phyloP scores from a whole-genome alignment of 2,113 vertebrate genomes.

The Nestor notabilis region DNA sequence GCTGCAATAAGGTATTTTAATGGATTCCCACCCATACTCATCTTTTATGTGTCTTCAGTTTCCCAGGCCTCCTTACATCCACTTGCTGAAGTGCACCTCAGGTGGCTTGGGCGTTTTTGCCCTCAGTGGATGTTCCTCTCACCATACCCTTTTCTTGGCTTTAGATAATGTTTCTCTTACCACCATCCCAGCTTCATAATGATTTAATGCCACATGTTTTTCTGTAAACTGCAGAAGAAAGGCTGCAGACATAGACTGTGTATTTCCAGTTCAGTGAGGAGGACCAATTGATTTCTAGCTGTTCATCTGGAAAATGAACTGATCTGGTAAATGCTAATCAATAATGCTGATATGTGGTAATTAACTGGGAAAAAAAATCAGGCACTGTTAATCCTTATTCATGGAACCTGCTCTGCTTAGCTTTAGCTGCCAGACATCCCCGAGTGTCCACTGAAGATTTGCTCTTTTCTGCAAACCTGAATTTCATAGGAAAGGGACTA shows the following conservation, averaged over 20 bases:
- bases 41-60: fast-evolving
- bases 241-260: not conserved
- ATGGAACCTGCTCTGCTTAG: not conserved
- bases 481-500: not conserved
- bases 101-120: not conserved
- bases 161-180: not conserved
- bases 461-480: not conserved
- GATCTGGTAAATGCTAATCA: slow-evolving; percentile 43
- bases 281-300: slow-evolving; percentile 9
- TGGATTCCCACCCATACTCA: not conserved
- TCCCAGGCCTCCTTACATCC: not conserved
- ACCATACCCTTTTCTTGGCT: not conserved
- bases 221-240: not conserved
- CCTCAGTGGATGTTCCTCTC: not conserved
- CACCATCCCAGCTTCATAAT: not conserved
- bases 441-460: not conserved
- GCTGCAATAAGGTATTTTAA: not conserved
- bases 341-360: slow-evolving; percentile 3
- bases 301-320: slow-evolving; percentile 29
- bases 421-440: not conserved
- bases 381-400: not conserved
- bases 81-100: not conserved
- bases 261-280: not conserved
- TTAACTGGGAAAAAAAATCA: slow-evolving; percentile 9
- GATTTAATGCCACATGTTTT: not conserved